Evolutionary conservation across 2,797 vertebrate genomes (phyloP).

Genomic region (Chelon auratus): DNA sequence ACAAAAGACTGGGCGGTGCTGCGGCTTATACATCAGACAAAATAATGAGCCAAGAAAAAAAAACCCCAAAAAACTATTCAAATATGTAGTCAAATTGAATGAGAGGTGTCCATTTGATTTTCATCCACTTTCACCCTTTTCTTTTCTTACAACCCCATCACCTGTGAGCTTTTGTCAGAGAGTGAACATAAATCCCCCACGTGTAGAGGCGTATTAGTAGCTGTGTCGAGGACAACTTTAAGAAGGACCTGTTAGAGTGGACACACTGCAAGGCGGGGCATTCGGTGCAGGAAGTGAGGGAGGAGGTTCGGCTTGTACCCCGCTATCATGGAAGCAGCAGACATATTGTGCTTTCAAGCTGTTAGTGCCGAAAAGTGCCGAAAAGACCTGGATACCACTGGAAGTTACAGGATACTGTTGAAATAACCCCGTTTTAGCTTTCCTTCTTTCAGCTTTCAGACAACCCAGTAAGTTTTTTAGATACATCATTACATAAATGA

Average conservation of each 20-base stretch:
- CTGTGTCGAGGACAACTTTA: constrained; percentile 55
- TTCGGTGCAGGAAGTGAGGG: constrained; percentile 73
- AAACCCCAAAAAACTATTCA: neutral
- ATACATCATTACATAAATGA: neutral
- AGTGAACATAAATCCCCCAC: constrained; percentile 31
- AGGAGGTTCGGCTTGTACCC: constrained; percentile 55
- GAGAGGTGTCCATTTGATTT: neutral
- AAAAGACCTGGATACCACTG: neutral
- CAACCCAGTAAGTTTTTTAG: too few relatives aligned
- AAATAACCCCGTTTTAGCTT: neutral
- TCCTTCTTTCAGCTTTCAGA: too few relatives aligned
- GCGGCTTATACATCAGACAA: constrained; percentile 30
- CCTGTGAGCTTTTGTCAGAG: neutral
- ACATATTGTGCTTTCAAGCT: constrained; percentile 49
- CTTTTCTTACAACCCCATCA: neutral
- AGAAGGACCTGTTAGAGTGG: constrained; percentile 60
- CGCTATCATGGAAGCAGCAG: constrained; percentile 53
- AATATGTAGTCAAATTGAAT: neutral
- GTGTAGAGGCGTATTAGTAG: constrained; percentile 45
- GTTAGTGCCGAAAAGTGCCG: neutral
- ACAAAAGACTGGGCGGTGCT: constrained; percentile 56
- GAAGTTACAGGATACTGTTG: neutral
- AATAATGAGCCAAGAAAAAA: constrained; percentile 18
- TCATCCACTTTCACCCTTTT: neutral
- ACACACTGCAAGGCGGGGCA: constrained; percentile 47